Evolutionary conservation across 2,113 vertebrate genomes (phyloP), one percentile per base, ranked within the genome.

Genomic region (Sphyrna mokarran): DNA sequence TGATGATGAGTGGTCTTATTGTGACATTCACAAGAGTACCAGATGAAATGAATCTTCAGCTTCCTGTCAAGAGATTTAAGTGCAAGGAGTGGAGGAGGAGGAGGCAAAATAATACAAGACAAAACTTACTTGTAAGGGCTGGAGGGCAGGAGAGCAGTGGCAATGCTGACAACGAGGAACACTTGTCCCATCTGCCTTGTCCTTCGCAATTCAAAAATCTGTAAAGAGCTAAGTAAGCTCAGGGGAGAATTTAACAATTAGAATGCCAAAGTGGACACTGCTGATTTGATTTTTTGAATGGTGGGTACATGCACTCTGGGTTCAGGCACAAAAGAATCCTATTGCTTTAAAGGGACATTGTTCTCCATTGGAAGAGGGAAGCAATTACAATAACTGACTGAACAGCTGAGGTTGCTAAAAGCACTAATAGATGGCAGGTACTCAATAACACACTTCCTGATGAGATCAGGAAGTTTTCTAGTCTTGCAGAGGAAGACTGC

Each of bases 1-100:
- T 48, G n/a, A 70, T 70, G 61, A 94, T 94, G 66, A 94, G 68
- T 90, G 48, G 26, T 29, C n/a, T 90, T 90, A 43, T 69, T 94
- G 29, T 94, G 91, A 94, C 37, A 69, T 43, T 69, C 37, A 70
- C 91, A 94, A 94, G 58, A 69, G 66, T 69, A 68, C 8, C 91
- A 94, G 20, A 69, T 69, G n/a, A 69, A 70, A 94, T 43, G 69
- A 69, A 69, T 69, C 66, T 94, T 94, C 11, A 43, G 37, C 40
- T 94, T 94, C 40, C 61, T 69, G 37, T 70, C 61, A 23, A 94
- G 40, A 70, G 20, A 70, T 48, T 69, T 70, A 40, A 43, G 48
- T 43, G n/a, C 33, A 37, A 58, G 86, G 22, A 94, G 66, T 43
- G 20, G n/a, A 94, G 37, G 66, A 94, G 37, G 66, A 63, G 61